These are phyloP conservation scores for Drosophila affinis DNA, from an alignment of 2,888 invertebrate species.

Conservation along the genomic window DNA sequence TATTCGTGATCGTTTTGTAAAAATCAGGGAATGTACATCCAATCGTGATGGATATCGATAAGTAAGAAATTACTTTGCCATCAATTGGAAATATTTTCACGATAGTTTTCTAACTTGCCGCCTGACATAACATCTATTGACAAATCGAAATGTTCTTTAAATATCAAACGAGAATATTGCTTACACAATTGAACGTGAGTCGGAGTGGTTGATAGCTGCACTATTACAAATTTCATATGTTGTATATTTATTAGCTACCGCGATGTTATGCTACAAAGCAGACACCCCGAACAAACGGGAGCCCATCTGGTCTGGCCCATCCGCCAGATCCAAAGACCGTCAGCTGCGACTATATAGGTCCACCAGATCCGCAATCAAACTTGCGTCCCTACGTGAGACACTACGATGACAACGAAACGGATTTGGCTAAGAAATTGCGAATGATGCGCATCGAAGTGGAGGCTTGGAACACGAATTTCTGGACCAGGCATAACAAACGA, in stretches of 20 bases:
- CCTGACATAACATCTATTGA: conserved; percentile 33
- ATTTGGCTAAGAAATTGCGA: conserved; percentile 87
- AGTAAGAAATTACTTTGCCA: not conserved
- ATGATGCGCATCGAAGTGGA: conserved; percentile 88
- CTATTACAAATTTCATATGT: not conserved
- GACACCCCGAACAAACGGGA: not conserved
- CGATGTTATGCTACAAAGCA: conserved; percentile 26
- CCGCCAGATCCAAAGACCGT: conserved; percentile 77
- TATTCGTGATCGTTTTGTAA: not conserved
- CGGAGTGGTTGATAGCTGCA: not conserved
- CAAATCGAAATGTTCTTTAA: conserved; percentile 10
- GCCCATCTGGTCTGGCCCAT: conserved; percentile 56
- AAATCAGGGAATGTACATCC: not conserved
- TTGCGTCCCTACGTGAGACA: conserved; percentile 89
- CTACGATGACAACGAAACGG: conserved; percentile 87
- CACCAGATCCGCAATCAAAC: conserved; percentile 92
- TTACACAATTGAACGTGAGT: conserved; percentile 24
- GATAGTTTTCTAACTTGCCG: not conserved
- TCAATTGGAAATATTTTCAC: not conserved
- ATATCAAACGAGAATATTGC: conserved; percentile 15
- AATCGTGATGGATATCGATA: conserved; percentile 1
- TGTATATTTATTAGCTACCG: conserved; percentile 3
- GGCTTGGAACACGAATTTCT: conserved; percentile 93
- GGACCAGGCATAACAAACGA: conserved; percentile 90
- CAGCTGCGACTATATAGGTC: conserved; percentile 84